Conservation (phyloP, 1,140 invertebrate species). For the Rhopalosiphum maidis region DNA sequence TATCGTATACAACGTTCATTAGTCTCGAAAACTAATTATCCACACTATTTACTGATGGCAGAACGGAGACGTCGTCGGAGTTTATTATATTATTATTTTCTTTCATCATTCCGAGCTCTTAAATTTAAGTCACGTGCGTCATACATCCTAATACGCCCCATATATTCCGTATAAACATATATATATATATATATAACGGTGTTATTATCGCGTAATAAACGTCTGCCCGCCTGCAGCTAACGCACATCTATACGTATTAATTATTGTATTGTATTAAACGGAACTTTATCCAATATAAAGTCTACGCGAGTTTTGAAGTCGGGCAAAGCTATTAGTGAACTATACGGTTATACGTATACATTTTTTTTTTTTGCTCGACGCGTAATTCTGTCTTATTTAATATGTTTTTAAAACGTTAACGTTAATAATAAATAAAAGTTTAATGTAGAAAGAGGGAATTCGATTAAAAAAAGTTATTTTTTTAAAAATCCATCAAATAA, state of each 20-base stretch:
- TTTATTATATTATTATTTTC: conserved; percentile 10
- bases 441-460: not conserved
- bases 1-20: not conserved
- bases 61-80: not conserved
- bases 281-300: conserved; percentile 23
- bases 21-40: conserved; percentile 6
- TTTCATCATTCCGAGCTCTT: conserved; percentile 17
- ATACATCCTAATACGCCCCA: not conserved
- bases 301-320: conserved; percentile 5
- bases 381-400: not conserved
- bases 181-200: not conserved
- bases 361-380: not conserved
- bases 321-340: not conserved
- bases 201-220: conserved; percentile 25
- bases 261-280: conserved; percentile 16
- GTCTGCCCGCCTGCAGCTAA: not conserved
- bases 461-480: conserved; percentile 23
- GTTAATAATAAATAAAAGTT: conserved; percentile 10
- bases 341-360: not conserved
- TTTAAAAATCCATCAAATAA: conserved; percentile 5
- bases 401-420: conserved; percentile 20
- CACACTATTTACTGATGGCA: not conserved
- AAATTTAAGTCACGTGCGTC: not conserved
- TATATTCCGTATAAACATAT: not conserved
- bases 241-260: conserved; percentile 3